Conservation (phyloP, 2,888 invertebrate genomes). For the Meiosimyza decipiens region DNA sequence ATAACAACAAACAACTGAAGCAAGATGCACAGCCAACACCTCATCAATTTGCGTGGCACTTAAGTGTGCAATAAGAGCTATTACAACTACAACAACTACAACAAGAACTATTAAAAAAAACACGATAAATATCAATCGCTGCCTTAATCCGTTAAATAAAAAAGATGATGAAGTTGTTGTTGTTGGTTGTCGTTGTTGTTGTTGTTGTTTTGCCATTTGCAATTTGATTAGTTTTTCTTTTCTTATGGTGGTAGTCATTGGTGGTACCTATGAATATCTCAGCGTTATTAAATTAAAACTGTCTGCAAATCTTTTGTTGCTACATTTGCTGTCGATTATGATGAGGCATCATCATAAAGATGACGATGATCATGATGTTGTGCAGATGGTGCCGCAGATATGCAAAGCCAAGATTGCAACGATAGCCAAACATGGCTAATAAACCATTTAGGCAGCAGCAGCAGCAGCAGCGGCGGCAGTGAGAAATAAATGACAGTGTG, state of each 20-base stretch:
- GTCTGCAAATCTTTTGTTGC: constrained; percentile 3
- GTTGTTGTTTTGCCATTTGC: too few relatives aligned
- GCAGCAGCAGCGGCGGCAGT: background rate
- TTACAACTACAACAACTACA: constrained; percentile 4
- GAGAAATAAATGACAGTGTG: background rate
- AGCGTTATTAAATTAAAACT: background rate
- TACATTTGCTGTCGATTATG: constrained; percentile 1
- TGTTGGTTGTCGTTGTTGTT: too few relatives aligned
- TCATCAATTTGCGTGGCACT: constrained; percentile 25
- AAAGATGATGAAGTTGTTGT: too few relatives aligned
- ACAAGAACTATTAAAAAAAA: background rate
- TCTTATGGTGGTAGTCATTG: too few relatives aligned
- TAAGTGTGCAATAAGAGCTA: constrained; percentile 13
- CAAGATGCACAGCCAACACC: constrained; percentile 16
- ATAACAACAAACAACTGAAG: too few relatives aligned
- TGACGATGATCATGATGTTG: constrained; percentile 3
- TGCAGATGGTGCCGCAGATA: constrained; percentile 28
- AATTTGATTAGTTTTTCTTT: too few relatives aligned
- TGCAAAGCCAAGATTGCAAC: constrained; percentile 4
- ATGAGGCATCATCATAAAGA: background rate
- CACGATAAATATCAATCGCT: too few relatives aligned
- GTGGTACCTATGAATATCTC: too few relatives aligned
- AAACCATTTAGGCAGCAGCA: constrained; percentile 28
- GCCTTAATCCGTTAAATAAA: too few relatives aligned
- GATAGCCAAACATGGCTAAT: constrained; percentile 33